Evolutionary conservation across 2,888 invertebrate species (phyloP).

Genomic region (Nipponacmea schrenckii): DNA sequence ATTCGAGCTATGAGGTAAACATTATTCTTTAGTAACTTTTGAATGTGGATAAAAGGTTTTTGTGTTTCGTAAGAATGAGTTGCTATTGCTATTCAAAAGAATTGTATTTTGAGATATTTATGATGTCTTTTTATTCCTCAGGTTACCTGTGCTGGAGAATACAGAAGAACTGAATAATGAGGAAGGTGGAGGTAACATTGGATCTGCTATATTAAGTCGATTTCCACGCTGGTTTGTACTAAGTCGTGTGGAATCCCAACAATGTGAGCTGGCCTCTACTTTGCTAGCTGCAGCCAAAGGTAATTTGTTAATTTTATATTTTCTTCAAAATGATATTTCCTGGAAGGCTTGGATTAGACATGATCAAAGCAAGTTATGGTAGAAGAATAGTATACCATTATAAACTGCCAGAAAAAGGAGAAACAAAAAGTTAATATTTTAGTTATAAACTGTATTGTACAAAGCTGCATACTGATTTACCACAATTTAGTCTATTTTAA

Average conservation of each 20-base stretch:
- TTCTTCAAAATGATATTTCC: no score
- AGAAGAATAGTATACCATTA: no score
- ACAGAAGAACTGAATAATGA: slow-evolving; percentile 74
- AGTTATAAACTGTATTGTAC: no score
- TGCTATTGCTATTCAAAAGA: not conserved
- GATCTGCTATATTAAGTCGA: slow-evolving; percentile 72
- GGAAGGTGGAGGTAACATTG: slow-evolving; percentile 71
- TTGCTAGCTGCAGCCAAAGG: slow-evolving; percentile 80
- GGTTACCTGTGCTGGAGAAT: slow-evolving; percentile 81
- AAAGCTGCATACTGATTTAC: no score
- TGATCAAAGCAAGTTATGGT: no score
- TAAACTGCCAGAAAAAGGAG: no score
- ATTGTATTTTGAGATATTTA: not conserved
- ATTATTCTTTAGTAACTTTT: not conserved
- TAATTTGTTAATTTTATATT: slow-evolving; percentile 50
- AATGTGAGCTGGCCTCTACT: slow-evolving; percentile 81
- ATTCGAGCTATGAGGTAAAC: slow-evolving; percentile 78
- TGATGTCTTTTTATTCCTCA: slow-evolving; percentile 48
- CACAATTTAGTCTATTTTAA: no score
- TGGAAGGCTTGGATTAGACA: no score
- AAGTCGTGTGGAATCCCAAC: slow-evolving; percentile 83
- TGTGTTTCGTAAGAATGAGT: not conserved
- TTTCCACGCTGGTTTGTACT: slow-evolving; percentile 83
- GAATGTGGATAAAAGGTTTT: not conserved
- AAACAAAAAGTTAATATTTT: no score